phyloP scores from a whole-genome alignment of 2,113 vertebrate genomes.

The Semnopithecus entellus region DNA sequence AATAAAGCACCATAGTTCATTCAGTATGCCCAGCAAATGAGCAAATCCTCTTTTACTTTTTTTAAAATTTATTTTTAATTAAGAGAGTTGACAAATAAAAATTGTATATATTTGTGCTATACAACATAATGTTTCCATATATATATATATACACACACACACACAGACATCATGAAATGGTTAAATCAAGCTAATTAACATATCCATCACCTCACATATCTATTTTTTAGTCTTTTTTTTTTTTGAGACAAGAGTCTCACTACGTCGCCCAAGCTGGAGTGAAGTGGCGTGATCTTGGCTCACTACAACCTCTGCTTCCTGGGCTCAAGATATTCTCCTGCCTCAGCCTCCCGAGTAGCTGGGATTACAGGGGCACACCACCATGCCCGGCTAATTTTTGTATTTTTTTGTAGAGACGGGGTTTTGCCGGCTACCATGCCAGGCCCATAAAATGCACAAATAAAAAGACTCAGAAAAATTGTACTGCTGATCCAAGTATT shows the following conservation, averaged over 20 bases:
- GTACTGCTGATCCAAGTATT: background rate
- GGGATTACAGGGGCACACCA: too few relatives aligned
- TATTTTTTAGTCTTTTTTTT: background rate
- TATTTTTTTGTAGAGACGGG: too few relatives aligned
- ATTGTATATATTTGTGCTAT: background rate
- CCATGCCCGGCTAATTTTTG: too few relatives aligned
- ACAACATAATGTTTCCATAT: too few relatives aligned
- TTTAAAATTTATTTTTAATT: background rate
- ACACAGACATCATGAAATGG: background rate
- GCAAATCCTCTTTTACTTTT: background rate
- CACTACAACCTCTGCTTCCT: too few relatives aligned
- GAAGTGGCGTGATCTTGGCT: too few relatives aligned
- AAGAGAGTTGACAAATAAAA: background rate
- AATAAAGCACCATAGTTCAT: background rate
- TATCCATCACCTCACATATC: background rate
- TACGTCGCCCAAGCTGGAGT: too few relatives aligned
- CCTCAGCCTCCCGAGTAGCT: too few relatives aligned
- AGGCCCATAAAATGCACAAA: background rate
- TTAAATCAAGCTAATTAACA: background rate
- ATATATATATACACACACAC: rapidly evolving
- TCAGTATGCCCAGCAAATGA: background rate
- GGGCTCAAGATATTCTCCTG: too few relatives aligned
- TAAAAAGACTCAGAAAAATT: constrained; percentile 19
- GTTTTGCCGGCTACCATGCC: too few relatives aligned
- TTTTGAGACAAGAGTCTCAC: too few relatives aligned